Evolutionary conservation across 2,113 vertebrate species (phyloP), one percentile per base, ranked within the genome.

Genomic region (Cyprinus carpio): DNA sequence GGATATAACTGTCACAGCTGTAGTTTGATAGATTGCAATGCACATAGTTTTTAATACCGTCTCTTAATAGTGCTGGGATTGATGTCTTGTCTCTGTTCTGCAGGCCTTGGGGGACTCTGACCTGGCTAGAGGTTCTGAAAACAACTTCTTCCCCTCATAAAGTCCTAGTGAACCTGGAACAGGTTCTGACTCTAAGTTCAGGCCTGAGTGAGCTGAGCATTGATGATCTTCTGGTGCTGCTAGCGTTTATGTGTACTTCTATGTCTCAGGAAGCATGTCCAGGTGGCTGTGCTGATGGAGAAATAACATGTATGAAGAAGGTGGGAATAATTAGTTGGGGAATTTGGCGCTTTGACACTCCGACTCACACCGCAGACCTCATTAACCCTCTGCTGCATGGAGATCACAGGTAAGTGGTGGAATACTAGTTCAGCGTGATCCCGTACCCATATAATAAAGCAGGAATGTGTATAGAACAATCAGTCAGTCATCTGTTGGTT

Each of bases 241-340:
- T 99, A 82, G n/a, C n/a, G 88, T 97, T 15, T 99, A 97, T 90
- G 95, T 97, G 90, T 98, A 98, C 92, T 98, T 98, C 97, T 65
- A 91, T 99, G 90, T 92, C 93, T 31, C 94, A 95, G 83, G 97
- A 99, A 90, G 92, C 86, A 75, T 85, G 88, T 88, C 51, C 84
- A 1, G 75, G 89, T 85, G 83, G 89, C n/a, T n/a, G n/a, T 60
- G 89, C 95, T 23, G 91, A 91, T 0, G 75, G 92, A 60, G 90
- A 93, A 46, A 95, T n/a, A 96, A 90, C 92, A 95, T 83, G 91
- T 96, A n/a, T 90, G 94, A 94, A 94, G 7, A 82, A 92, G 88
- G 93, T 95, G 83, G 97, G 99, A 94, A n/a, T n/a, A 90, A 89
- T 84, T 93, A 96, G 77, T 91, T 99, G 89, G 97, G n/a, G n/a